Base-by-base conservation (phyloP, 2,113 vertebrate species). In the Butorides virescens region DNA sequence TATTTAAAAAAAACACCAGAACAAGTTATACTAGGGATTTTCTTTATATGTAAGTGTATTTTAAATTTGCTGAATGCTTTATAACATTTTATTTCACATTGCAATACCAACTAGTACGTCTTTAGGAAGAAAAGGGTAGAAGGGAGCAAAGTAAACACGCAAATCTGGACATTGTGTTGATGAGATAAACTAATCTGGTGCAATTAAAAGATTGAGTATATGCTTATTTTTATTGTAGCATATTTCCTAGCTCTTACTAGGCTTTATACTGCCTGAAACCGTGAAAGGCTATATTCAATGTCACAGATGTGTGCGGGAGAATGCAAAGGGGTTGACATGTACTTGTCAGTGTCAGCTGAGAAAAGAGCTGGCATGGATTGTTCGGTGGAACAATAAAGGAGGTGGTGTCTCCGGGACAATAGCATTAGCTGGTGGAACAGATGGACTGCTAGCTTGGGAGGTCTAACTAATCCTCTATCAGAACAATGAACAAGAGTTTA, bases 321-420 rank as follows among this genome's bases (percentile, higher is more conserved):
- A 94, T 92, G 79, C 86, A 65, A 80, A 75, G 1, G 72, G 74
- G 67, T 75, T 92, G 95, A 94, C 95, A 94, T 90, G 95, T 93
- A 90, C 93, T 96, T 95, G 94, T 95, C 94, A 96, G 92, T 95
- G 92, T 95, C 95, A 95, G 94, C 82, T 73, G 89, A 93, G 93
- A 91, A 92, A 81, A 95, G 83, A 93, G 72, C 89, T 96, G 96
- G 93, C 93, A 66, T 90, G 84, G 63, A 93, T 85, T 95, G 84
- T 92, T 93, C 1, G 0, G 71, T 79, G 58, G 84, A 97, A 97
- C 97, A 97, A 97, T 95, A 83, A 73, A 91, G 80, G 96, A 95
- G 95, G 97, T 96, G 92, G 96, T 94, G 90, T 96, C 95, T 75
- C 68, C 3, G 56, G 92, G 90, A 96, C 93, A 93, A 97, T 92